Percentiles rank a stretch among this genome's conserved stretches.
These are phyloP conservation scores for Chlorodrepanis virens DNA, from an alignment of 2,113 vertebrate species.

Conservation along the genomic window DNA sequence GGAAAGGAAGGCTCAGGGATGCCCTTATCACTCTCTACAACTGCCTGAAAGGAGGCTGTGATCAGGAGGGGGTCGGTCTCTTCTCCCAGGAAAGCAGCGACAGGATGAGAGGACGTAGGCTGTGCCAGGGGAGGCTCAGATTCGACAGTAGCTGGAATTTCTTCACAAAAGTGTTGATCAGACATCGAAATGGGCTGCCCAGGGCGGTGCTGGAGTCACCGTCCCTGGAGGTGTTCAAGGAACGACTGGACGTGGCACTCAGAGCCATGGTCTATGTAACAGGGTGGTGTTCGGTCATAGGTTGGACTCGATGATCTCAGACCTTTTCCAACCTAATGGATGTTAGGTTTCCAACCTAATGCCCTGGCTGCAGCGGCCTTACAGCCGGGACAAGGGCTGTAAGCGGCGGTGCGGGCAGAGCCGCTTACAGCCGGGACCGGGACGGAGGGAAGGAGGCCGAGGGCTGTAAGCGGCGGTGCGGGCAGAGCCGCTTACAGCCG, in stretches of 20 bases:
- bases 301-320: not conserved
- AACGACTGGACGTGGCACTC: not conserved
- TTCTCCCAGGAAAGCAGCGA: not conserved
- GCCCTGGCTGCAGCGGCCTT: rapidly evolving
- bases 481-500: not conserved
- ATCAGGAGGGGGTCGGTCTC: rapidly evolving
- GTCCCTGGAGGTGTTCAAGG: not conserved
- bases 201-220: not conserved
- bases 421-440: not conserved
- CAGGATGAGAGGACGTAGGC: too few relatives aligned
- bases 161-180: not conserved
- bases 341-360: not conserved
- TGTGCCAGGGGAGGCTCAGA: too few relatives aligned
- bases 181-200: not conserved
- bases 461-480: too few relatives aligned
- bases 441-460: too few relatives aligned
- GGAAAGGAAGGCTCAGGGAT: not conserved
- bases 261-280: not conserved
- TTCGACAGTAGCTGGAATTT: not conserved
- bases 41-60: not conserved
- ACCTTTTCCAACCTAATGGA: not conserved
- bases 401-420: too few relatives aligned
- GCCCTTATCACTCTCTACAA: not conserved
- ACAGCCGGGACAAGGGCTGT: rapidly evolving
- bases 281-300: rapidly evolving